Evolutionary conservation across 2,888 invertebrate genomes (phyloP), one percentile per base, ranked within the genome.

Genomic region (Amorpha juglandis): DNA sequence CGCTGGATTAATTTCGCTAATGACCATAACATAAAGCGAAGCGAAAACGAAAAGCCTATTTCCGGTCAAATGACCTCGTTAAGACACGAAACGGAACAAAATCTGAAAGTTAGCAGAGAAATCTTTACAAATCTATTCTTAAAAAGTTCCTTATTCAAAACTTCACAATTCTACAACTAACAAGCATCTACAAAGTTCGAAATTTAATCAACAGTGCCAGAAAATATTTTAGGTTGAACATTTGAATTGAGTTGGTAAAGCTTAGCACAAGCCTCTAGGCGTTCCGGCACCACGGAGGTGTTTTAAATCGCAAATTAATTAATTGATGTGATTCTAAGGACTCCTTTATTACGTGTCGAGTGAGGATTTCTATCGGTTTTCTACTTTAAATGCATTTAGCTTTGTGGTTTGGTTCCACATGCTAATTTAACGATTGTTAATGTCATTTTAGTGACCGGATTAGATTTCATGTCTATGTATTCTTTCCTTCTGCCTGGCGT

Each of bases 201-300:
- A 72, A 70, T 68, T 73, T 77, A 69, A 77, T 74, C 69, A 74
- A 66, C 65, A 35, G 71, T 67, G 67, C 52, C 62, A 64, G 64
- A 33, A 62, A 64, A 69, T 70, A 63, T 64, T 68, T 70, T 65
- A 69, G 69, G 70, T 75, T 69, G 71, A 74, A 68, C 66, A 50
- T 70, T 63, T 38, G 33, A 66, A 69, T 67, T 51, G 68, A 69
- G 48, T 67, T 64, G 63, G 42, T 58, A 62, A 63, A 65, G 21
- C 55, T 64, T 27, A 27, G 4, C 51, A 51, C 33, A 48, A 50
- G 42, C 21, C 51, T 65, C 38, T 16, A 42, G 21, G 51, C 27
- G 16, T 65, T 51, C 9, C 42, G 42, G 50, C 38, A 14, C 58
- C 38, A 9, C 58, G 8, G 42, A 66, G 45, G 63, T 66, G 63